Conservation (phyloP, 2,888 invertebrate species). For the Epirrhoe tristata region DNA sequence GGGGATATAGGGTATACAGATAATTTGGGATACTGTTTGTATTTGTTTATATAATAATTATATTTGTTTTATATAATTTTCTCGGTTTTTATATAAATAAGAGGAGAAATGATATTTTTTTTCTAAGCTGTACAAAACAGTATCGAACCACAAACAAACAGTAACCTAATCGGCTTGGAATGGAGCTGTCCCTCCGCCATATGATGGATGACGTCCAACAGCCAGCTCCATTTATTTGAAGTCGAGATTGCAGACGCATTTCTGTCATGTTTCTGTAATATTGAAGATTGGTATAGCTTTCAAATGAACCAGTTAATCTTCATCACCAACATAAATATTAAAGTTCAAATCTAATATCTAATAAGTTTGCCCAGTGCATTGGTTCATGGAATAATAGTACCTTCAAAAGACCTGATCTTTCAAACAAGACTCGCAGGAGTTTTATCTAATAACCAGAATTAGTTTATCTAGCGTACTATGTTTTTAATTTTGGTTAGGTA, state of each 20-base stretch:
- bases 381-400: too few relatives aligned
- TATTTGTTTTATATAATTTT: not conserved
- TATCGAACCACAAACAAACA: constrained; percentile 32
- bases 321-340: too few relatives aligned
- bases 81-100: constrained; percentile 1
- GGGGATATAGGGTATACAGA: too few relatives aligned
- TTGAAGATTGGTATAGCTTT: not conserved
- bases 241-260: constrained; percentile 37
- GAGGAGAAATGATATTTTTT: constrained; percentile 8
- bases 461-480: not conserved
- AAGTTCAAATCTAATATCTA: too few relatives aligned
- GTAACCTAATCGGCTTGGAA: constrained; percentile 32
- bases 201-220: constrained; percentile 41
- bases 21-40: too few relatives aligned
- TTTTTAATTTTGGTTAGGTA: not conserved
- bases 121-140: constrained; percentile 15
- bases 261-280: constrained; percentile 32
- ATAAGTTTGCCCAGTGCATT: too few relatives aligned
- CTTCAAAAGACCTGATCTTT: too few relatives aligned
- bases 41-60: too few relatives aligned
- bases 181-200: constrained; percentile 33
- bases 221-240: constrained; percentile 29
- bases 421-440: too few relatives aligned
- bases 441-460: not conserved
- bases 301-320: not conserved